Percentiles rank a stretch among this genome's conserved stretches.
These are phyloP conservation scores for Theonella swinhoei DNA, from an alignment of 37 sponge, comb jelly and placozoan species.

Conservation along the genomic window DNA sequence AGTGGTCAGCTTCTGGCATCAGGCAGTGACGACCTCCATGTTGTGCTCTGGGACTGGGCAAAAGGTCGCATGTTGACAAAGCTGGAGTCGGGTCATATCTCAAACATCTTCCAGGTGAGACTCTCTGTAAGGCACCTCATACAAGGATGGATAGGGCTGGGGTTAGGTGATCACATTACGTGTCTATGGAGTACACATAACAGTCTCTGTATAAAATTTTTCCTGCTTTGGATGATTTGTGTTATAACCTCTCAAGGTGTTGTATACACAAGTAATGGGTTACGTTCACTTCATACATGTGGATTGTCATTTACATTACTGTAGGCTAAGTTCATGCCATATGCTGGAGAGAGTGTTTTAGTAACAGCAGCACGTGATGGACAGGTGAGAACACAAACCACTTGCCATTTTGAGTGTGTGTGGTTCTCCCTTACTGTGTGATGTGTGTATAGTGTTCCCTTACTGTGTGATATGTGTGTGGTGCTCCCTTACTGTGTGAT, in stretches of 20 bases:
- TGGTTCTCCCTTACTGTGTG: too few species aligned
- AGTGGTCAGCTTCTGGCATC: constrained; percentile 73
- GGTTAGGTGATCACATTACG: background rate
- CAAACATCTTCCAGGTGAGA: constrained; percentile 91
- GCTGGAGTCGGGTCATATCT: constrained; percentile 73
- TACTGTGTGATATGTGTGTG: too few species aligned
- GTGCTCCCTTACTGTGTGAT: too few species aligned
- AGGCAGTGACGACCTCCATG: constrained; percentile 88
- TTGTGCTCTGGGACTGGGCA: constrained; percentile 91
- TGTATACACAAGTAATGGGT: too few species aligned
- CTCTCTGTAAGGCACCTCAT: background rate
- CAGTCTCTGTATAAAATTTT: too few species aligned
- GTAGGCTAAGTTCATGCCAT: constrained; percentile 92
- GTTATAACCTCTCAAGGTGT: too few species aligned
- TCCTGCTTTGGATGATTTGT: too few species aligned
- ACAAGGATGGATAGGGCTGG: background rate
- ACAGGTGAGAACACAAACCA: constrained; percentile 46
- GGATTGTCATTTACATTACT: background rate
- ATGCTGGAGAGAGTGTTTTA: constrained; percentile 57
- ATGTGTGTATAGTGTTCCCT: too few species aligned
- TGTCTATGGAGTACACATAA: background rate
- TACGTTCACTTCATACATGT: too few species aligned
- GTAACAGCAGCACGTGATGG: constrained; percentile 93
- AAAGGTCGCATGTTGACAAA: constrained; percentile 20
- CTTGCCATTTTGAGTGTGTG: background rate